Evolutionary conservation across 2,113 vertebrate species (phyloP).

Genomic region (Gorsachius goisagi): DNA sequence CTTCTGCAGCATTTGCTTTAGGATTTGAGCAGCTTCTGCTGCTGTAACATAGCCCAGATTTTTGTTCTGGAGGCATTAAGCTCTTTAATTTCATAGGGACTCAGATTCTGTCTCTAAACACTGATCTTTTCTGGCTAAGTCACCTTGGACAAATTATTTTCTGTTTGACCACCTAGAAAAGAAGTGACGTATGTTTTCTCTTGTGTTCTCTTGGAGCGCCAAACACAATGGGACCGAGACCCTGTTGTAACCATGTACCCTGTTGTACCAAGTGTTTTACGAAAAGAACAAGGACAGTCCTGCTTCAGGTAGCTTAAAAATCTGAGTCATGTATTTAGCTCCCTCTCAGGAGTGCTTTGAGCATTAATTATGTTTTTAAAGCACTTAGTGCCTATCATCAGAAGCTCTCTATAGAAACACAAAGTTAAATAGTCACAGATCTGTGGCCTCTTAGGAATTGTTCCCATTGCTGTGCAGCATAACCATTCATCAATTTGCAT

Average conservation of each 20-base stretch:
- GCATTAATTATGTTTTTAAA: constrained; percentile 49
- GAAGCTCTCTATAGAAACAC: not conserved
- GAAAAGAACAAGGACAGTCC: not conserved
- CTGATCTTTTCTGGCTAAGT: not conserved
- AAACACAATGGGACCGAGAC: rapidly evolving
- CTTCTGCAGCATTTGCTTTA: not conserved
- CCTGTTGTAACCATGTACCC: not conserved
- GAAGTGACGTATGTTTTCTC: not conserved
- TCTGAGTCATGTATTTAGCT: not conserved
- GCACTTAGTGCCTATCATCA: constrained; percentile 7
- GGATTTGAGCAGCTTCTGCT: not conserved
- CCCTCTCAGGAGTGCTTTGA: constrained; percentile 12
- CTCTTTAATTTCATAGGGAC: not conserved
- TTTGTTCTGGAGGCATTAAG: not conserved
- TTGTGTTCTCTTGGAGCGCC: not conserved
- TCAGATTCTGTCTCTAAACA: not conserved
- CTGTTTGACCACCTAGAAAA: not conserved
- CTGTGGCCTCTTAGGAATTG: not conserved
- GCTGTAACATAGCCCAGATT: not conserved
- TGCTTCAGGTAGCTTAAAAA: not conserved
- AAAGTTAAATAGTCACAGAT: not conserved
- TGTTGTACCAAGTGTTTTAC: not conserved
- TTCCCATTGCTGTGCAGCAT: not conserved
- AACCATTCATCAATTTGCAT: not conserved
- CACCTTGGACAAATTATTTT: not conserved